These are phyloP conservation scores for Acropternis orthonyx DNA, from an alignment of 2,797 vertebrate genomes.

Conservation along the genomic window DNA sequence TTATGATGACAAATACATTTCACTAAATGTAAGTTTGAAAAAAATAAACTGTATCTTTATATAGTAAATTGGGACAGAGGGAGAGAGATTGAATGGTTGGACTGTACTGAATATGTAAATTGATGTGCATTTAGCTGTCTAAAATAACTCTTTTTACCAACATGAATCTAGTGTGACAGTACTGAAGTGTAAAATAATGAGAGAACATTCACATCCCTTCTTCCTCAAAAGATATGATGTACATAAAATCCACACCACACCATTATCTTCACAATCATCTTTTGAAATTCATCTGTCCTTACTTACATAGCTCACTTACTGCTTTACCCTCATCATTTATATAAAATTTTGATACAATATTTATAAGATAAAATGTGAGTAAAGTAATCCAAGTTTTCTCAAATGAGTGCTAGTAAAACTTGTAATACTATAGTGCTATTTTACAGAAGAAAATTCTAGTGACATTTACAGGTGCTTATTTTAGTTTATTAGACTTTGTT, in stretches of 20 bases:
- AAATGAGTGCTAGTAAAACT: not conserved
- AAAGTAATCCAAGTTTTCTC: not conserved
- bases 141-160: not conserved
- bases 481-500: not conserved
- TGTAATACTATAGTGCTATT: not conserved
- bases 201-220: not conserved
- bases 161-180: not conserved
- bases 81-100: not conserved
- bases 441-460: not conserved
- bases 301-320: not conserved
- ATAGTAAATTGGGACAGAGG: not conserved
- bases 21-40: constrained; percentile 83
- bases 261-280: not conserved
- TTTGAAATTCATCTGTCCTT: not conserved
- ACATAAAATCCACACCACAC: not conserved
- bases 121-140: not conserved
- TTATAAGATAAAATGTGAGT: not conserved
- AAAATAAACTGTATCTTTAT: not conserved
- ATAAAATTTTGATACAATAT: not conserved
- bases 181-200: not conserved
- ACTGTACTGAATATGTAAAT: not conserved
- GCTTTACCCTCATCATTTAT: not conserved
- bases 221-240: not conserved
- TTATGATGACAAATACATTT: constrained; percentile 92
- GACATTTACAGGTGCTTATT: not conserved